Evolutionary conservation across 2,888 invertebrate genomes (phyloP), one percentile per base, ranked within the genome.

Genomic region (Maniola hyperantus): DNA sequence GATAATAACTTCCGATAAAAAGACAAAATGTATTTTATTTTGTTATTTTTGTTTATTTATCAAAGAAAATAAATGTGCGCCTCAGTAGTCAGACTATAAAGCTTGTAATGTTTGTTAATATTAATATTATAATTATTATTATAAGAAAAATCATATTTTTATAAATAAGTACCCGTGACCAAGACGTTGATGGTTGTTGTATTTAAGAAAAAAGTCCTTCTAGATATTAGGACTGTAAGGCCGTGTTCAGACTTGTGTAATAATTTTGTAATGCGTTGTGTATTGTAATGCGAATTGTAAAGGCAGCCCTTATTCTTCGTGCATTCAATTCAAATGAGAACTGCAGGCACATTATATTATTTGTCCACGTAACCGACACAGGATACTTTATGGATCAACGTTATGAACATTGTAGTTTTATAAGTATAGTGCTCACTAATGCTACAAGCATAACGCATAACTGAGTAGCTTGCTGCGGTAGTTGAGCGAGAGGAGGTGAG

Each of bases 121-220:
- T 36, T 18, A 57, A 18, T 57, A 26, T 13, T 55, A 54, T 33
- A 34, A 60, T 39, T 42, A 8, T 65, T 67, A 84, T 75, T 69
- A 42, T 87, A 87, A 87, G 84, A 76, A 80, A 83, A 48, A 81
- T 77, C 74, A 87, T 89, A 89, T 90, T 90, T 90, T 89, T 89
- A 78, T 89, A 89, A 81, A 54, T 59, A 65, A 67, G 59, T 10
- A 74, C 74, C 69, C 77, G 79, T 79, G 89, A 89, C 89, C 89
- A 89, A 89, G 77, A 79, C 72, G 71, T 78, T 79, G 79, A 79
- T 77, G 77, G 79, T 83, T 83, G 76, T 79, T 77, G 39, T 67
- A 48, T 69, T 50, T 70, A 67, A 67, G 67, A 44, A 51, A 54
- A 26, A 61, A 65, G 64, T 67, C 66, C 65, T 58, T 64, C 15